phyloP scores from a whole-genome alignment of 2,888 invertebrate species.

The Byasa hedistus region DNA sequence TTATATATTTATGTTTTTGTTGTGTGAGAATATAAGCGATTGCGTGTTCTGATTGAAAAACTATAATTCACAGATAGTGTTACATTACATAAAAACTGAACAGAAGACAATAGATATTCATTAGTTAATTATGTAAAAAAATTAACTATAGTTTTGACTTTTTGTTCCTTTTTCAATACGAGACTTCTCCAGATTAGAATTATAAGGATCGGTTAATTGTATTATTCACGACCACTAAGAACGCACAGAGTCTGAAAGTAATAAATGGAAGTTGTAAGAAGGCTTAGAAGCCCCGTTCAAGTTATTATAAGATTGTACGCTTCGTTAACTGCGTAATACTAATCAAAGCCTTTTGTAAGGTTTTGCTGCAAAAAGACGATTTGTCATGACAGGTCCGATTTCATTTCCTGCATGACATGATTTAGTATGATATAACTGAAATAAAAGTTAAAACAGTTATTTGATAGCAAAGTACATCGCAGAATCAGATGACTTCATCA shows the following conservation, averaged over 20 bases:
- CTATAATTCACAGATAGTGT: too few relatives aligned
- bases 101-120: not conserved
- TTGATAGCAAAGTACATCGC: too few relatives aligned
- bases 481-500: too few relatives aligned
- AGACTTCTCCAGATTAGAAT: not conserved
- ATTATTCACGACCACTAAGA: not conserved
- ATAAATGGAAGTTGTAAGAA: not conserved
- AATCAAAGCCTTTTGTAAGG: conserved; percentile 8
- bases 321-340: conserved; percentile 16
- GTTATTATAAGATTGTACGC: conserved; percentile 18
- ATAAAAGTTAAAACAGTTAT: too few relatives aligned
- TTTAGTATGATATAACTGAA: too few relatives aligned
- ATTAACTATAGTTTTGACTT: not conserved
- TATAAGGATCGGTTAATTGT: not conserved
- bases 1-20: too few relatives aligned
- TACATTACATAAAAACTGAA: not conserved
- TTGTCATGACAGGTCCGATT: not conserved
- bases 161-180: not conserved
- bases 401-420: not conserved
- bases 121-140: not conserved
- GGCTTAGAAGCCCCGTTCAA: conserved; percentile 17
- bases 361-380: not conserved
- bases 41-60: too few relatives aligned
- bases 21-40: too few relatives aligned
- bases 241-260: not conserved